These are phyloP conservation scores for Hypolimnas misippus DNA, from an alignment of 2,888 invertebrate genomes.

Conservation along the genomic window DNA sequence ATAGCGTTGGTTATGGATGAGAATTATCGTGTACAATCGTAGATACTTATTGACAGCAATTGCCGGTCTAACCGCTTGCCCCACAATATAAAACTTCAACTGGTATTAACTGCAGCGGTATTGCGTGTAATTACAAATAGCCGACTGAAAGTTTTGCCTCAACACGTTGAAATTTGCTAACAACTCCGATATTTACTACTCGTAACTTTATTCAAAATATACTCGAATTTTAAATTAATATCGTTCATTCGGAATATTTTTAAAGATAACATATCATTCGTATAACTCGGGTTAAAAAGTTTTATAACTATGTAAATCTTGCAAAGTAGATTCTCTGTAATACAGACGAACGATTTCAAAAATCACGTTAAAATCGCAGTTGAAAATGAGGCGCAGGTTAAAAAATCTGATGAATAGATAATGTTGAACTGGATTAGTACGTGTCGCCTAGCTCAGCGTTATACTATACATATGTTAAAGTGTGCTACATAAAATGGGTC, in stretches of 20 bases:
- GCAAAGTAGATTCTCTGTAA: neutral
- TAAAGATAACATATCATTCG: too few species aligned
- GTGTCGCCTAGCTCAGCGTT: slow-evolving; percentile 23
- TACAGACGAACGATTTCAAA: neutral
- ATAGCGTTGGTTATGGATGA: neutral
- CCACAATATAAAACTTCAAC: slow-evolving; percentile 33
- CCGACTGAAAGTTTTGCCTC: slow-evolving; percentile 24
- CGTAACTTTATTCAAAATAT: neutral
- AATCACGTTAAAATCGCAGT: neutral
- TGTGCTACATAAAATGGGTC: slow-evolving; percentile 31
- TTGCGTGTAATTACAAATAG: slow-evolving; percentile 37
- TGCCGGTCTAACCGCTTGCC: slow-evolving; percentile 23
- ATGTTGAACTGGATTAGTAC: slow-evolving; percentile 31
- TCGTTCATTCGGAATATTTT: neutral
- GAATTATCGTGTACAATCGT: slow-evolving; percentile 30
- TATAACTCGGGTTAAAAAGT: too few species aligned
- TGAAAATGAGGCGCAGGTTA: slow-evolving; percentile 6
- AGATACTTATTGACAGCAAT: slow-evolving; percentile 31
- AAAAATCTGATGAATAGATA: slow-evolving; percentile 25
- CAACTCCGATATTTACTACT: slow-evolving; percentile 18
- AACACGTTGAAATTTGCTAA: slow-evolving; percentile 30
- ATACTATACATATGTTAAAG: slow-evolving; percentile 14
- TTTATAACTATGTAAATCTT: too few species aligned
- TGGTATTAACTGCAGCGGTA: slow-evolving; percentile 33
- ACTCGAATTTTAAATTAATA: neutral